A percentile compares a stretch with the other conserved stretches of the same genome.
Conservation (phyloP, 2,888 invertebrate genomes). For the Athalia rosae region DNA sequence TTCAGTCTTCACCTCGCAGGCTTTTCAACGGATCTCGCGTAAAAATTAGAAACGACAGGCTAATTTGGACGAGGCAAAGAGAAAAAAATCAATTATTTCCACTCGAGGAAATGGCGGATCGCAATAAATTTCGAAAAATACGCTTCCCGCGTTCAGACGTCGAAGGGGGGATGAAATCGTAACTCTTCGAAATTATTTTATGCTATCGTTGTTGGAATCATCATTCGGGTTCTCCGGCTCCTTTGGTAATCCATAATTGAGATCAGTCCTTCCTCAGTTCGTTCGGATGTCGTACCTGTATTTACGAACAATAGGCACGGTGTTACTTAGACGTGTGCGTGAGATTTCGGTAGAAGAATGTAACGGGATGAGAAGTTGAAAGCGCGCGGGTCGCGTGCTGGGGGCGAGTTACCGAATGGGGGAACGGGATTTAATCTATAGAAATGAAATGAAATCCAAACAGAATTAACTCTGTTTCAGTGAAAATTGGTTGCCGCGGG, state of each 20-base stretch:
- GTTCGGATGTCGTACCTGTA: not conserved
- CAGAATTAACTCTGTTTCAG: constrained; percentile 26
- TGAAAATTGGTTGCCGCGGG: constrained; percentile 28
- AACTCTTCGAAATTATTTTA: not conserved
- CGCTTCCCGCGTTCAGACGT: too few relatives aligned
- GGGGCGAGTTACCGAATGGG: not conserved
- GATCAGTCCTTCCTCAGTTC: too few relatives aligned
- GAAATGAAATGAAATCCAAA: constrained; percentile 33
- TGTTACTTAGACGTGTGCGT: not conserved
- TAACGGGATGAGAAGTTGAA: not conserved
- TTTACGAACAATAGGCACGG: not conserved
- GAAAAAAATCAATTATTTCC: too few relatives aligned
- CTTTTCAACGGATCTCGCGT: too few relatives aligned
- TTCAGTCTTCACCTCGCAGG: too few relatives aligned
- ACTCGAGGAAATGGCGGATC: too few relatives aligned
- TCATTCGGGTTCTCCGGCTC: not conserved
- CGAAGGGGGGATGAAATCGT: too few relatives aligned
- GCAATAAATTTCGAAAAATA: too few relatives aligned
- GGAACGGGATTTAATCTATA: constrained; percentile 18
- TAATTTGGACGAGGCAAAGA: too few relatives aligned
- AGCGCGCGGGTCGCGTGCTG: not conserved
- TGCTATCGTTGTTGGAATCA: not conserved
- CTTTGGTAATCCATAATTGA: too few relatives aligned
- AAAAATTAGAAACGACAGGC: too few relatives aligned
- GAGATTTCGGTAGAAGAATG: not conserved